Percentiles rank a stretch among this genome's conserved stretches.
Evolutionary conservation across 2,888 invertebrate genomes (phyloP).

Genomic region (Epinotia nisella): DNA sequence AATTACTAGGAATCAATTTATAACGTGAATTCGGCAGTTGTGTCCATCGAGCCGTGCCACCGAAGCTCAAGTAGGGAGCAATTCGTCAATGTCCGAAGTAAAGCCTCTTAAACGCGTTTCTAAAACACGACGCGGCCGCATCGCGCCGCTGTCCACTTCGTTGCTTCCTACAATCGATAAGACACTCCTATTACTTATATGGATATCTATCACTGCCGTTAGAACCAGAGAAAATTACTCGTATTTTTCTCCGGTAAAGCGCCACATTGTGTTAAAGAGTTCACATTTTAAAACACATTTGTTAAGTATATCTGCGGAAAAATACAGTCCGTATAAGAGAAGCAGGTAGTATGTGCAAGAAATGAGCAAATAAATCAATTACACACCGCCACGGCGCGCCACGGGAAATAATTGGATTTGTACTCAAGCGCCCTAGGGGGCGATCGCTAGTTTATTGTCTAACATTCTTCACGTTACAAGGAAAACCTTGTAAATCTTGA

Average conservation of each 20-base stretch:
- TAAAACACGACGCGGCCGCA: constrained; percentile 65
- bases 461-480: constrained; percentile 62
- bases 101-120: constrained; percentile 76
- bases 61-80: constrained; percentile 61
- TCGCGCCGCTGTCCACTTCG: constrained; percentile 63
- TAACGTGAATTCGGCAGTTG: constrained; percentile 49
- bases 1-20: constrained; percentile 55
- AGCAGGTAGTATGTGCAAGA: constrained; percentile 65
- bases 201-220: constrained; percentile 46
- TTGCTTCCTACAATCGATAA: constrained; percentile 63
- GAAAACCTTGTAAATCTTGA: constrained; percentile 43
- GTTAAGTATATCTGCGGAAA: constrained; percentile 35
- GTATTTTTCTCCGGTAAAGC: constrained; percentile 4
- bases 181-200: constrained; percentile 52
- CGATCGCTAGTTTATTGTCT: constrained; percentile 71
- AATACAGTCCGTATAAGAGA: constrained; percentile 41
- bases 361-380: constrained; percentile 81
- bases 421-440: constrained; percentile 70
- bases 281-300: constrained; percentile 35
- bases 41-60: constrained; percentile 55
- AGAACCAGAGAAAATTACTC: constrained; percentile 20
- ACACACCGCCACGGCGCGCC: constrained; percentile 70
- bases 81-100: constrained; percentile 77
- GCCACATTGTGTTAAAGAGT: constrained; percentile 31
- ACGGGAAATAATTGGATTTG: constrained; percentile 78